These are phyloP conservation scores for Lochmaea crataegi DNA, from an alignment of 2,888 invertebrate genomes.

Conservation along the genomic window DNA sequence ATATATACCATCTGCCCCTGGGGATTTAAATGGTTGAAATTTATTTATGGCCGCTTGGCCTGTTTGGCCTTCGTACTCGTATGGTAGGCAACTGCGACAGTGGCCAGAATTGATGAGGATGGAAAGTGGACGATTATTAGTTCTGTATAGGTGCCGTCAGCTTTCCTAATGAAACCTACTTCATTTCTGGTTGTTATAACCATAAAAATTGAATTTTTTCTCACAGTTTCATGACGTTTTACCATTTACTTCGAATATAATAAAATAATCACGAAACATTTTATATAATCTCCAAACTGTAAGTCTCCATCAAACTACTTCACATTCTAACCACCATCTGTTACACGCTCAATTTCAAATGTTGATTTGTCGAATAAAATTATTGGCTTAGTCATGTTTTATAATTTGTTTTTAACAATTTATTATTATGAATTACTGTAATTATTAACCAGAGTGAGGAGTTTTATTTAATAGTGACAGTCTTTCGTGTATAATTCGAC, in stretches of 20 bases:
- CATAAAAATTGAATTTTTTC: background rate
- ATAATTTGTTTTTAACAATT: conserved; percentile 14
- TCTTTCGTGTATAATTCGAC: conserved; percentile 1
- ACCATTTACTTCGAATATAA: too few species aligned
- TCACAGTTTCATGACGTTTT: background rate
- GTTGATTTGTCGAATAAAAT: conserved; percentile 9
- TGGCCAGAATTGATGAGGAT: too few species aligned
- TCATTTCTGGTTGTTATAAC: too few species aligned
- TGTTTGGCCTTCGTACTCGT: too few species aligned
- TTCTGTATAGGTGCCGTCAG: too few species aligned
- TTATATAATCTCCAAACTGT: background rate
- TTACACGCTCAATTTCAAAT: conserved; percentile 5
- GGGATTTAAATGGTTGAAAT: too few species aligned
- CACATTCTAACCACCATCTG: conserved; percentile 16
- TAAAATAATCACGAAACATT: too few species aligned
- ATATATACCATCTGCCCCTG: too few species aligned
- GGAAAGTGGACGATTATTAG: too few species aligned
- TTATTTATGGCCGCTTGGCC: too few species aligned
- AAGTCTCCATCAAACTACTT: background rate
- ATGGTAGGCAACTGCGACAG: too few species aligned
- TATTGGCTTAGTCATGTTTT: conserved; percentile 30
- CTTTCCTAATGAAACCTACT: too few species aligned
- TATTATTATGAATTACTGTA: conserved; percentile 27
- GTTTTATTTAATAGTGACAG: background rate
- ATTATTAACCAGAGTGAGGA: conserved; percentile 11